Percentiles rank a stretch among this genome's conserved stretches.
Conservation (phyloP, 2,888 invertebrate genomes). For the Tuta absoluta region DNA sequence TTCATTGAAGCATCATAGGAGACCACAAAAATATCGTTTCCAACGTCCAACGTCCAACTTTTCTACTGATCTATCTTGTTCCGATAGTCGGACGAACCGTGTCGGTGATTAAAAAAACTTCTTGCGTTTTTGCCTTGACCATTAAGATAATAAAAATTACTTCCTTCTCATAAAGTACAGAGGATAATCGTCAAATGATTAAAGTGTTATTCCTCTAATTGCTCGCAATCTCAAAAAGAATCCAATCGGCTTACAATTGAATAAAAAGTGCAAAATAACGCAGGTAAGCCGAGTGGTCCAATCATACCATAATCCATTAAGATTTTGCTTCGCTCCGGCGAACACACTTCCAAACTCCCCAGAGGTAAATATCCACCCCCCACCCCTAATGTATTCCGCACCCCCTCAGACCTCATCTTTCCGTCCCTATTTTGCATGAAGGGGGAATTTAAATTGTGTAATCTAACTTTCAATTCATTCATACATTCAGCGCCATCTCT, state of each 20-base stretch:
- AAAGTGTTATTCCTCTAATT: constrained; percentile 68
- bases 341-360: constrained; percentile 76
- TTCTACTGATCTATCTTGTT: too few relatives aligned
- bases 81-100: too few relatives aligned
- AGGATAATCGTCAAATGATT: constrained; percentile 44
- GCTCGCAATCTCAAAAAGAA: constrained; percentile 51
- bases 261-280: constrained; percentile 59
- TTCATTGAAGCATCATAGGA: too few relatives aligned
- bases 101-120: too few relatives aligned
- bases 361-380: constrained; percentile 74
- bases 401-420: constrained; percentile 78
- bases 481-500: constrained; percentile 80
- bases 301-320: constrained; percentile 80
- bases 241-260: constrained; percentile 50
- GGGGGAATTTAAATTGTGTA: constrained; percentile 82
- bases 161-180: not conserved
- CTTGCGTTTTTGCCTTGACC: not conserved
- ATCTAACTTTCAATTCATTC: constrained; percentile 82
- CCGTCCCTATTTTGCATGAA: constrained; percentile 80
- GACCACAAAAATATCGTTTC: too few relatives aligned
- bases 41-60: too few relatives aligned
- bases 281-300: constrained; percentile 72
- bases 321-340: constrained; percentile 72
- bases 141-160: not conserved
- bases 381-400: constrained; percentile 69